Percentiles rank a stretch among this genome's conserved stretches.
phyloP scores from a whole-genome alignment of 2,888 invertebrate species.

The Hanleya hanleyi region DNA sequence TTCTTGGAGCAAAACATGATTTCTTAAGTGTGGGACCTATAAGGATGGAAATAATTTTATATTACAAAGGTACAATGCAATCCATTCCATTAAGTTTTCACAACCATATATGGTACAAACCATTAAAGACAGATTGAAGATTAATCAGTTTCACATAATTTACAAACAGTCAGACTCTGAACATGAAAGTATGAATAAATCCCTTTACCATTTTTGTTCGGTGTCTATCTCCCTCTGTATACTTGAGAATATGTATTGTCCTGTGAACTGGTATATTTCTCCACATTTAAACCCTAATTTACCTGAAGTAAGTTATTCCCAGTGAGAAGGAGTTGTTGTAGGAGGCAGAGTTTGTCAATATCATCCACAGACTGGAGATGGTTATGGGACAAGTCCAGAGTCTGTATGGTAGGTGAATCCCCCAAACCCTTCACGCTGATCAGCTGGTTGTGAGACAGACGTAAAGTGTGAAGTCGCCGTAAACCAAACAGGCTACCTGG shows the following conservation, averaged over 20 bases:
- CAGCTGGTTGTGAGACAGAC: constrained; percentile 65
- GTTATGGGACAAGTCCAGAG: constrained; percentile 65
- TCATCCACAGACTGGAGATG: constrained; percentile 61
- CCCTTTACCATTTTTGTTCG: no score
- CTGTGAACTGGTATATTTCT: no score
- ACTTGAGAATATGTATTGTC: no score
- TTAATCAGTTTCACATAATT: no score
- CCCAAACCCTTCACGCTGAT: constrained; percentile 59
- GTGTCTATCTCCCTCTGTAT: neutral
- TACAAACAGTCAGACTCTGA: no score
- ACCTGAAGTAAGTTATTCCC: constrained; percentile 67
- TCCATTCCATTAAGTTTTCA: no score
- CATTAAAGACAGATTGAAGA: no score
- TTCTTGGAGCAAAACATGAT: constrained; percentile 64
- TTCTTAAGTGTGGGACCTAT: constrained; percentile 64
- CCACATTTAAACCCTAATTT: neutral
- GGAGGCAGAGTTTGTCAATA: constrained; percentile 57
- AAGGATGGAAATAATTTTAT: no score
- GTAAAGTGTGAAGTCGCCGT: constrained; percentile 59
- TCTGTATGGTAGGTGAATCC: constrained; percentile 59
- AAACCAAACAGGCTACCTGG: constrained; percentile 60
- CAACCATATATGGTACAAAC: no score
- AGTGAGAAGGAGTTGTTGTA: constrained; percentile 55
- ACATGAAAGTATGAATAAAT: no score
- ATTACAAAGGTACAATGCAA: no score